Conservation (phyloP, 2,888 invertebrate species). For the Oscheius sp. region DNA sequence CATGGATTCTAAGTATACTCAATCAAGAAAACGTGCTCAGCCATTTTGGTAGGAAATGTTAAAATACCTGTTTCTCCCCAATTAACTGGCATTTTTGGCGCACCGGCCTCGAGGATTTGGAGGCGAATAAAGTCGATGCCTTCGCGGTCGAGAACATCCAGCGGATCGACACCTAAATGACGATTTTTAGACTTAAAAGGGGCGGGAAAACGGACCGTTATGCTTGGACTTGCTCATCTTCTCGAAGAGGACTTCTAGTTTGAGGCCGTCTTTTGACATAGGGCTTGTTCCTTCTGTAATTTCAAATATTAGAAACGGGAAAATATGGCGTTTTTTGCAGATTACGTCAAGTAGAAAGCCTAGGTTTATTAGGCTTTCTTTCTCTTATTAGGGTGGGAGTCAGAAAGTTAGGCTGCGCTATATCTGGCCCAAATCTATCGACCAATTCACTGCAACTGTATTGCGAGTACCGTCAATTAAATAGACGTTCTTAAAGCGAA, state of each 20-base stretch:
- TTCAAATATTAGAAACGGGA: background rate
- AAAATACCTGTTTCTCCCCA: constrained; percentile 88
- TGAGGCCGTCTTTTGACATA: constrained; percentile 34
- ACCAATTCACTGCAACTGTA: no score
- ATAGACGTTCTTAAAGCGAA: no score
- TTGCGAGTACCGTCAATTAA: no score
- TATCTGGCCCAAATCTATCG: no score
- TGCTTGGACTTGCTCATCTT: constrained; percentile 99
- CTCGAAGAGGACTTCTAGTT: constrained; percentile 84
- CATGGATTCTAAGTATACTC: no score
- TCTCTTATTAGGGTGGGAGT: no score
- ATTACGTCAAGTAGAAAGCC: no score
- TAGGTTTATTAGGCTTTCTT: no score
- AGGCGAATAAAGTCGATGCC: constrained; percentile 91
- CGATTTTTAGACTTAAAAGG: background rate
- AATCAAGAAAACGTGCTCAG: no score
- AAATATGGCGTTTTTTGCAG: background rate
- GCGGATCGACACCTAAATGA: constrained; percentile 57
- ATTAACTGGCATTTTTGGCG: constrained; percentile 87
- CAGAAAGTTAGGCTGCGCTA: no score
- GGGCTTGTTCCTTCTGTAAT: background rate
- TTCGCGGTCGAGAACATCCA: constrained; percentile 81
- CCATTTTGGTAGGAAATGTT: no score
- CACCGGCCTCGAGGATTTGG: constrained; percentile 88
- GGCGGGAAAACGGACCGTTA: constrained; percentile 82